These are phyloP conservation scores for Monopterus albus DNA, from an alignment of 2,113 vertebrate species.

Conservation along the genomic window DNA sequence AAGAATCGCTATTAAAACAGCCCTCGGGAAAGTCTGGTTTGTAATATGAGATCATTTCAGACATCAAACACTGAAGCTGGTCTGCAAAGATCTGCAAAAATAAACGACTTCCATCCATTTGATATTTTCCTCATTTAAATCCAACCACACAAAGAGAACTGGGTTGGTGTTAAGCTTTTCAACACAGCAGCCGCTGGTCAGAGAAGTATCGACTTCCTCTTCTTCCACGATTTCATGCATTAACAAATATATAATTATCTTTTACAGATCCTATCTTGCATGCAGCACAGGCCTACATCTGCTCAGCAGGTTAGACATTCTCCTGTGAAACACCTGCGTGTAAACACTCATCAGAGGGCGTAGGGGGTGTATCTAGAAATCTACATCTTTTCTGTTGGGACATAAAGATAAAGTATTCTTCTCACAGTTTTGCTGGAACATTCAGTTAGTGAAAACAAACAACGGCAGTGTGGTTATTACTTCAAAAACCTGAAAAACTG, in stretches of 20 bases:
- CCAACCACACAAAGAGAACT: slow-evolving; percentile 51
- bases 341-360: slow-evolving; percentile 56
- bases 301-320: slow-evolving; percentile 26
- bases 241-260: slow-evolving; percentile 49
- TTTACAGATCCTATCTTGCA: slow-evolving; percentile 17
- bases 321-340: slow-evolving; percentile 54
- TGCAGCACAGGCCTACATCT: neutral
- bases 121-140: slow-evolving; percentile 65
- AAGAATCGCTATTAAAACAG: slow-evolving; percentile 41
- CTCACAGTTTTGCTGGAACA: slow-evolving; percentile 61
- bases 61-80: slow-evolving; percentile 46
- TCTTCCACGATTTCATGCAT: slow-evolving; percentile 37
- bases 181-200: slow-evolving; percentile 53
- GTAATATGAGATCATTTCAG: slow-evolving; percentile 53
- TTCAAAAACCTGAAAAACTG: slow-evolving; percentile 72
- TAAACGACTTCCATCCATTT: slow-evolving; percentile 52
- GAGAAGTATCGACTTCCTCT: slow-evolving; percentile 42
- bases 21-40: slow-evolving; percentile 59
- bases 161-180: slow-evolving; percentile 44
- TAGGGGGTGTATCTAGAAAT: slow-evolving; percentile 46
- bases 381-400: slow-evolving; percentile 41
- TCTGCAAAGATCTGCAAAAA: slow-evolving; percentile 59
- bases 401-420: slow-evolving; percentile 57
- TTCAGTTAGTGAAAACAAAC: slow-evolving; percentile 67
- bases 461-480: slow-evolving; percentile 36